Evolutionary conservation across 1,140 invertebrate species (phyloP).

Genomic region (Heliothis virescens): DNA sequence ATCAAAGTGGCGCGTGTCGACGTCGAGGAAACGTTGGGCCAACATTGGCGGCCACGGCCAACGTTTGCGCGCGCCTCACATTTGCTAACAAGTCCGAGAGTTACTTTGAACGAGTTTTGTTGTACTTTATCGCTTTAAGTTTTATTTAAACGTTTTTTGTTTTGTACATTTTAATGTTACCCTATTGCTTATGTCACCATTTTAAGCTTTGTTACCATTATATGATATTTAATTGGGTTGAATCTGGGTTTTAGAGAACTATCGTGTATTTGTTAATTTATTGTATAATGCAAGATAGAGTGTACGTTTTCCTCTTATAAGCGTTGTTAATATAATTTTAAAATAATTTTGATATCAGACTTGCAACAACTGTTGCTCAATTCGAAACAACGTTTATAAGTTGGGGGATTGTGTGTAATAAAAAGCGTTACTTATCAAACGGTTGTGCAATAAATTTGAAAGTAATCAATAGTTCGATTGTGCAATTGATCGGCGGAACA

Average conservation of each 20-base stretch:
- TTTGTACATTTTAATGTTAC: slow-evolving; percentile 74
- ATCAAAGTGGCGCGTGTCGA: slow-evolving; percentile 52
- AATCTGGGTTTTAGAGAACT: slow-evolving; percentile 55
- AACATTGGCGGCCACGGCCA: slow-evolving; percentile 55
- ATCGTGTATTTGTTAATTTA: slow-evolving; percentile 74
- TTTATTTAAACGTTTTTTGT: slow-evolving; percentile 69
- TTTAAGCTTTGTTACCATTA: slow-evolving; percentile 81
- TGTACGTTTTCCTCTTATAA: slow-evolving; percentile 36
- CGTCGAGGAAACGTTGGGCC: slow-evolving; percentile 42
- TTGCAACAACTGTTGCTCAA: slow-evolving; percentile 33
- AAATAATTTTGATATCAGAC: slow-evolving; percentile 29
- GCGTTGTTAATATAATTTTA: slow-evolving; percentile 22
- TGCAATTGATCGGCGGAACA: slow-evolving; percentile 67
- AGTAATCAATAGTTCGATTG: slow-evolving; percentile 59
- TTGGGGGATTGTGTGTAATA: slow-evolving; percentile 48
- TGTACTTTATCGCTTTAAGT: slow-evolving; percentile 65
- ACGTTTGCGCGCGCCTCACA: slow-evolving; percentile 69
- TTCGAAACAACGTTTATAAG: slow-evolving; percentile 50
- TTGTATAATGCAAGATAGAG: slow-evolving; percentile 57
- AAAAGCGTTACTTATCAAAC: slow-evolving; percentile 60
- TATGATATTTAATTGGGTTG: slow-evolving; percentile 66
- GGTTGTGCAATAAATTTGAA: slow-evolving; percentile 74
- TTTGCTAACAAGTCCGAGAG: slow-evolving; percentile 75
- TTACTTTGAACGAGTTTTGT: slow-evolving; percentile 67
- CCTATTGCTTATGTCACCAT: slow-evolving; percentile 72